Evolutionary conservation across 2,888 invertebrate genomes (phyloP).

Genomic region (Osmoderma eremita): DNA sequence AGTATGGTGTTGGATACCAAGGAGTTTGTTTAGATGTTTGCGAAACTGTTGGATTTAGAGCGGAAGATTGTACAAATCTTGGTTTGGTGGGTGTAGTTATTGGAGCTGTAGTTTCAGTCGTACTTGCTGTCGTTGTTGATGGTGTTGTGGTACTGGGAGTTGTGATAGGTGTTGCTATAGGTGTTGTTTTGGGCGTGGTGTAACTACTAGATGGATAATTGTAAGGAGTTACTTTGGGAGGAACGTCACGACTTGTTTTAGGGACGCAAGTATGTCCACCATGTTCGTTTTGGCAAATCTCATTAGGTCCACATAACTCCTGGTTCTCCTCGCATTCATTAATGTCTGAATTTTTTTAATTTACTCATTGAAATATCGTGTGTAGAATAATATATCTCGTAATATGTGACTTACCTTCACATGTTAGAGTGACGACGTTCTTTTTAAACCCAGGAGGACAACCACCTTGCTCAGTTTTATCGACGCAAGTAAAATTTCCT

Average conservation of each 20-base stretch:
- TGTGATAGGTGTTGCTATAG: constrained; percentile 38
- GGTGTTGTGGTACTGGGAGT: not conserved
- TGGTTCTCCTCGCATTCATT: constrained; percentile 78
- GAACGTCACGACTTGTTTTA: constrained; percentile 21
- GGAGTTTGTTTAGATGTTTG: not conserved
- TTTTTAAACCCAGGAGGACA: constrained; percentile 75
- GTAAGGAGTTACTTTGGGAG: not conserved
- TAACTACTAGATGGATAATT: constrained; percentile 16
- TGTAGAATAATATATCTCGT: constrained; percentile 7
- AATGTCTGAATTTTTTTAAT: no score
- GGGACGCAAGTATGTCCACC: constrained; percentile 74
- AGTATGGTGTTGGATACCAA: not conserved
- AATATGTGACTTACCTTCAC: constrained; percentile 66
- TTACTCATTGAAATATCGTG: constrained; percentile 2
- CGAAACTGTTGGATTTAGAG: not conserved
- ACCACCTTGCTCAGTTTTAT: constrained; percentile 69
- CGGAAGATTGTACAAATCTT: not conserved
- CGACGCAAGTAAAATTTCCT: constrained; percentile 76
- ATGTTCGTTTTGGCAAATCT: constrained; percentile 74
- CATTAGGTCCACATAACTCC: constrained; percentile 69
- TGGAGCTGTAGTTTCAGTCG: constrained; percentile 32
- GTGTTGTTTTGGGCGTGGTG: constrained; percentile 38
- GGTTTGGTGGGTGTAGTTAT: not conserved
- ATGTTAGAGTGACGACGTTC: constrained; percentile 66
- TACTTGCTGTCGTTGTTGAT: constrained; percentile 39